Percentiles rank a stretch among this genome's conserved stretches.
These are phyloP conservation scores for Luehdorfia chinensis DNA, from an alignment of 1,140 invertebrate genomes.

Conservation along the genomic window DNA sequence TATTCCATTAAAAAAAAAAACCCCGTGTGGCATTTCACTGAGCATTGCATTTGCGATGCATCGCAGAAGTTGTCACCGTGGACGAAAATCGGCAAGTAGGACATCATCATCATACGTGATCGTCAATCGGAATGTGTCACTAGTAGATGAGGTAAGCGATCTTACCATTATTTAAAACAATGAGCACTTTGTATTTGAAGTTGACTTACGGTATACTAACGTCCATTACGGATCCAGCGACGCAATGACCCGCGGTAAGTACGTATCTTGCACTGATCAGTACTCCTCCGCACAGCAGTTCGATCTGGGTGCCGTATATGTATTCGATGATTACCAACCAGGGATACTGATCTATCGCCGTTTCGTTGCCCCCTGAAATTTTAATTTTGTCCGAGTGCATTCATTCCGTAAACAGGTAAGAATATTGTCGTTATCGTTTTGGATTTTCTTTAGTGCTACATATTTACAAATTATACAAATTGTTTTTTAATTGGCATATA, in stretches of 20 bases:
- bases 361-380: conserved; percentile 37
- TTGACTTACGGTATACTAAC: conserved; percentile 31
- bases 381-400: no score
- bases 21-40: no score
- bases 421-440: no score
- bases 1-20: no score
- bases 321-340: conserved; percentile 54
- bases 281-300: conserved; percentile 77
- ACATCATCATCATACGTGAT: neutral
- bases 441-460: no score
- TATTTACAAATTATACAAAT: no score
- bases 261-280: conserved; percentile 79
- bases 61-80: no score
- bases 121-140: no score
- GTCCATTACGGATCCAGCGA: conserved; percentile 43
- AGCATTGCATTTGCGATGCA: no score
- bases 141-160: neutral
- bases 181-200: neutral
- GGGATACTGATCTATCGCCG: conserved; percentile 46
- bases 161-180: neutral
- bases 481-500: no score
- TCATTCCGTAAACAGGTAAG: no score
- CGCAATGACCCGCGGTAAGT: conserved; percentile 82
- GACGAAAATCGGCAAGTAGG: no score
- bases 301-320: conserved; percentile 18